Percentiles rank a stretch among this genome's conserved stretches.
Conservation (phyloP, 2,113 vertebrate species). For the Canis aureus region DNA sequence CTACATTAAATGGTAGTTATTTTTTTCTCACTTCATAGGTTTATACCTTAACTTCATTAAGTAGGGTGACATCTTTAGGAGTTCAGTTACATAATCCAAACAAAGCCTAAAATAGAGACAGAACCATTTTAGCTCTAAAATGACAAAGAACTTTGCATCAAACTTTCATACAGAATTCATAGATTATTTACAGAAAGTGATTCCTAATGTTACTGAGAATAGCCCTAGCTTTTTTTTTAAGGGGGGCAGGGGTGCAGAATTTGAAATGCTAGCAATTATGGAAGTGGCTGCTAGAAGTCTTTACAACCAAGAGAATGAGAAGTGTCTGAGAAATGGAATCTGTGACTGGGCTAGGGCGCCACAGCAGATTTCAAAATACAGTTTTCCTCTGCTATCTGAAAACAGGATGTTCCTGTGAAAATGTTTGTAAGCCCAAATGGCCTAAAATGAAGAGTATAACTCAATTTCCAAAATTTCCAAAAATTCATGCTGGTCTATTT, state of each 20-base stretch:
- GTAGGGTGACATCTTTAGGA: not conserved
- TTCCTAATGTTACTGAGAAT: not conserved
- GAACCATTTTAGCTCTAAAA: conserved; percentile 9
- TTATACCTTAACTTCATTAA: not conserved
- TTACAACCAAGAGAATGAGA: not conserved
- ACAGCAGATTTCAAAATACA: not conserved
- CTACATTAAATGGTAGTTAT: not conserved
- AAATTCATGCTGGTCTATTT: not conserved
- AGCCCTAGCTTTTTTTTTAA: not conserved
- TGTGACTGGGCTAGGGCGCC: not conserved
- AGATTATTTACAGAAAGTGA: conserved; percentile 19
- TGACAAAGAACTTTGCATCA: not conserved
- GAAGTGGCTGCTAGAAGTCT: not conserved
- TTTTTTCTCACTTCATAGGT: not conserved
- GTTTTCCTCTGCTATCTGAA: not conserved
- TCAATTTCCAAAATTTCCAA: not conserved
- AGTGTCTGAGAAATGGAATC: not conserved
- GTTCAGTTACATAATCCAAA: conserved; percentile 22
- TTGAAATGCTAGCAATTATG: conserved; percentile 18
- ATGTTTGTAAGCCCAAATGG: not conserved
- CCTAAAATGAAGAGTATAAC: not conserved
- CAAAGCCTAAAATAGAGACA: not conserved
- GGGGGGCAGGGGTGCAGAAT: not conserved
- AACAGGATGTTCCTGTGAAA: not conserved
- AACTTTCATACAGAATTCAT: not conserved